A percentile compares a stretch with the other conserved stretches of the same genome.
These are phyloP conservation scores for Iguana delicatissima DNA, from an alignment of 2,797 vertebrate species.

Conservation along the genomic window DNA sequence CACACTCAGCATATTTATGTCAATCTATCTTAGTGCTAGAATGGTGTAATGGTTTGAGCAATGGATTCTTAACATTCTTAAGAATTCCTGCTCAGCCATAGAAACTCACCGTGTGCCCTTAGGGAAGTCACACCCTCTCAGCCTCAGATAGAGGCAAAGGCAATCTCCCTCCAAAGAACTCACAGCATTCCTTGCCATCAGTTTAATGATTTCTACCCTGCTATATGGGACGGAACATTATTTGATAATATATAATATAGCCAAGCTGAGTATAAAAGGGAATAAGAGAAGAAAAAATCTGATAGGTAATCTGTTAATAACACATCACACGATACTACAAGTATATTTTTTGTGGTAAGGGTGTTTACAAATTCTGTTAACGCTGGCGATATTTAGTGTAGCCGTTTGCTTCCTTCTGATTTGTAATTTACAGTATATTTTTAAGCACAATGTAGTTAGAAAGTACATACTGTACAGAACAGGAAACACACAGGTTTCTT, in stretches of 20 bases:
- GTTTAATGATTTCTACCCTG: no score
- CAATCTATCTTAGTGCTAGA: not conserved
- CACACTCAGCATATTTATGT: not conserved
- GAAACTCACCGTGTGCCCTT: not conserved
- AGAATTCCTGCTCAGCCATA: not conserved
- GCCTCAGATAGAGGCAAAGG: no score
- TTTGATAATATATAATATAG: not conserved
- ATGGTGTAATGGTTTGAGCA: not conserved
- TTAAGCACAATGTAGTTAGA: slow-evolving; percentile 3
- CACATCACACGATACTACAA: not conserved
- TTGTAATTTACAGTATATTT: slow-evolving; percentile 24
- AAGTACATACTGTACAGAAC: slow-evolving; percentile 54
- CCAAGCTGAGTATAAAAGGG: not conserved
- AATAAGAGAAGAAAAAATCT: not conserved
- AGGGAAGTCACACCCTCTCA: no score
- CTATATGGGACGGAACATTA: not conserved
- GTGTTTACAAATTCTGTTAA: slow-evolving; percentile 55
- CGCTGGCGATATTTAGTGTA: slow-evolving; percentile 36
- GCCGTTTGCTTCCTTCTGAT: no score
- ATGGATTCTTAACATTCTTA: not conserved
- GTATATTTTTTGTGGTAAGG: not conserved
- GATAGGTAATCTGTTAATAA: not conserved
- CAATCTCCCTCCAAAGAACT: no score
- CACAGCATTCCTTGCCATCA: no score
- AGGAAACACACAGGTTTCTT: slow-evolving; percentile 64